These are phyloP conservation scores for Anoplolepis gracilipes DNA, from an alignment of 1,140 invertebrate species.

Conservation along the genomic window DNA sequence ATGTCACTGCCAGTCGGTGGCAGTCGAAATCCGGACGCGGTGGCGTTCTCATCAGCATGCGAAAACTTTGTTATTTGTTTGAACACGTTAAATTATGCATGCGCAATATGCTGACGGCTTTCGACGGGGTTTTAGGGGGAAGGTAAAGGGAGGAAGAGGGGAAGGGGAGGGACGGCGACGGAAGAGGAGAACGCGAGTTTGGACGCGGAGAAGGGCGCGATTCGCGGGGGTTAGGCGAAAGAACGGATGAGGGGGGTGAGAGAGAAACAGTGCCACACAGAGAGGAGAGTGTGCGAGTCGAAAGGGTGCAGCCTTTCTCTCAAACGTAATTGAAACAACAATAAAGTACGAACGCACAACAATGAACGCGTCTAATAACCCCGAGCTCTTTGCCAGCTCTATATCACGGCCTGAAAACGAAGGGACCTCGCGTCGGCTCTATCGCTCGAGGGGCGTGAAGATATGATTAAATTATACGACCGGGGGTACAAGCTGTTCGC, in stretches of 20 bases:
- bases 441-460: slow-evolving; percentile 66
- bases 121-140: slow-evolving; percentile 58
- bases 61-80: slow-evolving; percentile 86
- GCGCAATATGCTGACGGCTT: slow-evolving; percentile 83
- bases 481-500: slow-evolving; percentile 29
- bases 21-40: slow-evolving; percentile 79
- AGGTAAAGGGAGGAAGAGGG: not conserved
- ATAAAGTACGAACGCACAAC: slow-evolving; percentile 79
- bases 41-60: slow-evolving; percentile 82
- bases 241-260: slow-evolving; percentile 16
- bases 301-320: slow-evolving; percentile 62
- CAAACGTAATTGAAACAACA: slow-evolving; percentile 81
- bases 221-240: slow-evolving; percentile 41
- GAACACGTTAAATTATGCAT: slow-evolving; percentile 85
- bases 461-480: slow-evolving; percentile 65
- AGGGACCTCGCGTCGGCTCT: slow-evolving; percentile 53
- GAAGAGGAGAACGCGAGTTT: slow-evolving; percentile 41
- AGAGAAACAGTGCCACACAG: slow-evolving; percentile 21
- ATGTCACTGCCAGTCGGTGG: slow-evolving; percentile 82
- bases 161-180: not conserved
- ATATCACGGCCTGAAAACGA: slow-evolving; percentile 50
- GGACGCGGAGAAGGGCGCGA: slow-evolving; percentile 47
- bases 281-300: slow-evolving; percentile 53
- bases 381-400: slow-evolving; percentile 73
- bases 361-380: slow-evolving; percentile 76